A percentile compares a stretch with the other conserved stretches of the same genome.
Conservation (phyloP, 2,113 vertebrate species). For the Gallinago paraguaiae region DNA sequence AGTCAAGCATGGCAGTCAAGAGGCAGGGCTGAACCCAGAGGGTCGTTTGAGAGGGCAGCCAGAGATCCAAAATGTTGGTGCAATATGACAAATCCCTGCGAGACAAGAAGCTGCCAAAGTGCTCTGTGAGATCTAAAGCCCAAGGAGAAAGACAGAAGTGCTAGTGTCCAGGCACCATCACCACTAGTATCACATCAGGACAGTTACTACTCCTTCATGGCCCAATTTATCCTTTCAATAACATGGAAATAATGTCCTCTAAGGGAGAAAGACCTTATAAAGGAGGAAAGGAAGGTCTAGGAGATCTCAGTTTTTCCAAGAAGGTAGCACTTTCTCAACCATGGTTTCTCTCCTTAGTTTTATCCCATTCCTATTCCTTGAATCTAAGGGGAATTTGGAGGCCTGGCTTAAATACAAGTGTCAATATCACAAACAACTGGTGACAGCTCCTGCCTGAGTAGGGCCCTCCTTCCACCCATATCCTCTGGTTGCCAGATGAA, state of each 20-base stretch:
- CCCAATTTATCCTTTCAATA: neutral
- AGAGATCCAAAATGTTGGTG: neutral
- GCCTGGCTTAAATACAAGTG: neutral
- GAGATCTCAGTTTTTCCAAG: neutral
- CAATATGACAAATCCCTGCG: neutral
- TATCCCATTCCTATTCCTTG: neutral
- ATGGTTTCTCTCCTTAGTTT: neutral
- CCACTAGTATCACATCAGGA: neutral
- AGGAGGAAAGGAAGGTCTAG: neutral
- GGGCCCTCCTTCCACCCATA: neutral
- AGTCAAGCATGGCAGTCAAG: neutral
- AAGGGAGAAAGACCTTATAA: neutral
- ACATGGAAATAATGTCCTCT: neutral
- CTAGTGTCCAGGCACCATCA: neutral
- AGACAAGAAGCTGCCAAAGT: neutral
- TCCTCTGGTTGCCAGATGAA: neutral
- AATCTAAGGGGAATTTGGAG: no score
- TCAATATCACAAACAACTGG: neutral
- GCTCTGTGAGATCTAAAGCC: neutral
- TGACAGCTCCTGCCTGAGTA: neutral
- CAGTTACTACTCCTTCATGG: rapidly evolving
- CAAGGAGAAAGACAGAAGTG: neutral
- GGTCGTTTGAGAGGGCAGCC: neutral
- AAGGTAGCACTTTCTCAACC: neutral
- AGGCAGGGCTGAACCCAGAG: neutral